These are phyloP conservation scores for Hippasteria phrygiana DNA, from an alignment of 53 echinoderm and acorn worm genomes.

Conservation along the genomic window DNA sequence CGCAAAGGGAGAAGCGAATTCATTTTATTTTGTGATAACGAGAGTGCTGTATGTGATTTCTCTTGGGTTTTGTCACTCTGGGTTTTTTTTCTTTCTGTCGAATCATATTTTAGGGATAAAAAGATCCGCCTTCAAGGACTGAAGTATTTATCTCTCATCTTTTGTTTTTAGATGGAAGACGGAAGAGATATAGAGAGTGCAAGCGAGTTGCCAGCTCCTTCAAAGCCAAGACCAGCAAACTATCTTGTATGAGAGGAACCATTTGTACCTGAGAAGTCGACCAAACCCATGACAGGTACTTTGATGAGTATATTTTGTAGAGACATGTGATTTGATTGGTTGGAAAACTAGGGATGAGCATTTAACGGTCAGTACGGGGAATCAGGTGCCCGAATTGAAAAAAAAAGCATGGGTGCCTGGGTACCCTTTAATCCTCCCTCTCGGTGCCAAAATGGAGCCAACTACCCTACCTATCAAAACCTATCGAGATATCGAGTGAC, in stretches of 20 bases:
- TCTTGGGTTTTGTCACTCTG: too few relatives aligned
- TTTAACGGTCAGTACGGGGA: too few relatives aligned
- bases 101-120: neutral
- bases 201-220: constrained; percentile 73
- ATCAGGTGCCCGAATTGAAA: too few relatives aligned
- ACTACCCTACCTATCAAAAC: too few relatives aligned
- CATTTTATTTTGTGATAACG: too few relatives aligned
- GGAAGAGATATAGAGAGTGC: constrained; percentile 83
- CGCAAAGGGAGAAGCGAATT: too few relatives aligned
- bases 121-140: neutral
- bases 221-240: constrained; percentile 86
- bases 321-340: neutral
- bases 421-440: too few relatives aligned
- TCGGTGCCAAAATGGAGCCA: too few relatives aligned
- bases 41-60: too few relatives aligned
- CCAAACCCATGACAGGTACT: constrained; percentile 93
- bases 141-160: neutral
- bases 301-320: neutral
- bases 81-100: neutral
- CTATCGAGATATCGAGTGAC: too few relatives aligned
- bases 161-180: constrained; percentile 79
- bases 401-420: too few relatives aligned
- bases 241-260: constrained; percentile 93
- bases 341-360: neutral
- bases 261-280: constrained; percentile 84